Evolutionary conservation across 2,113 vertebrate species (phyloP), one percentile per base, ranked within the genome.

Genomic region (Diadophis punctatus): DNA sequence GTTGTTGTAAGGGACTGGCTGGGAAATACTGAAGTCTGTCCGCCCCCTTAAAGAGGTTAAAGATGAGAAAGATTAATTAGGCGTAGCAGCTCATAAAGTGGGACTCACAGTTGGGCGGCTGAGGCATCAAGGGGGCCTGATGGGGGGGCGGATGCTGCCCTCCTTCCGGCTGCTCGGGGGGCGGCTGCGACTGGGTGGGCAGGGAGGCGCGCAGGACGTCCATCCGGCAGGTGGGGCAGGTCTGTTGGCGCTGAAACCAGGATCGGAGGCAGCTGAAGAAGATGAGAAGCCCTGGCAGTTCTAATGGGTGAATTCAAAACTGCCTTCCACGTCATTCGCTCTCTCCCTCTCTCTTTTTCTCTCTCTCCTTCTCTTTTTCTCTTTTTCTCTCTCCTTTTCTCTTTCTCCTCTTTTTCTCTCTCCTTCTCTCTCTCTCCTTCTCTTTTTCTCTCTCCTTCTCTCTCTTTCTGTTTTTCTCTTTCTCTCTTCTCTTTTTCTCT

Each of bases 191-290:
- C 94, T 98, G 98, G 0, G 98, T 95, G 9, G 98, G 98, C 48
- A 98, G 98, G 0, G 98, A 98, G 0, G 98, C 98, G 0, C 99
- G 97, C 1, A 99, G 98, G 25, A 99, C 98, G 9, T 99, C 99
- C 99, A 99, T 99, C 3, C 99, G 98, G 95, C 99, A 99, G 1
- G 99, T 99, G 1, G 99, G 99, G 91, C 99, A 99, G 3, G 99
- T 99, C 97, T 99, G 99, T 95, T 99, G 99, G 91, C 99, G 97
- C 97, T 99, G 99, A 98, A 99, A 99, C 99, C 99, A 99, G 74
- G 99, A 99, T 60, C 99, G 98, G 96, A 99, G 97, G 96, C 99
- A 99, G 96, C 99, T 99, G 96, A 0, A 22, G 43, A 25, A 53
- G 48, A 20, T 3, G 86, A n/a, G 4, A 49, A 9, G 22, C 7